These are phyloP conservation scores for Sisyra nigra DNA, from an alignment of 2,888 invertebrate species.

Conservation along the genomic window DNA sequence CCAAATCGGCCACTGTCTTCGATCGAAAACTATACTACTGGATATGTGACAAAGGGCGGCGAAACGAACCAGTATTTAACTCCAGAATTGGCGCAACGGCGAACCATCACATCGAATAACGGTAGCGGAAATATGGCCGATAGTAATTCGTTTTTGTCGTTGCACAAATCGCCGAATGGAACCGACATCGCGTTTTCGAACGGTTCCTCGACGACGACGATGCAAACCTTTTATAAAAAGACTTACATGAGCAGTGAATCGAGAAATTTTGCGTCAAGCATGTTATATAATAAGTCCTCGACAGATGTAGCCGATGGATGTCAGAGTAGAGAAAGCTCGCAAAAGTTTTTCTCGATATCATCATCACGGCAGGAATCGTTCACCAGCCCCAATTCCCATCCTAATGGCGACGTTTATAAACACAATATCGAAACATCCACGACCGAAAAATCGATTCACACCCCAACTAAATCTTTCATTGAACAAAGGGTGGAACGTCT, in stretches of 20 bases:
- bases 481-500: conserved; percentile 77
- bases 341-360: conserved; percentile 2
- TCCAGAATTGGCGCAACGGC: conserved; percentile 9
- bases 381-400: conserved; percentile 14
- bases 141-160: conserved; percentile 4
- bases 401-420: conserved; percentile 14
- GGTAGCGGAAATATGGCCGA: neutral
- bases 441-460: conserved; percentile 19
- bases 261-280: conserved; percentile 17
- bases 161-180: neutral
- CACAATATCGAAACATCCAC: conserved; percentile 13
- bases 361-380: conserved; percentile 12
- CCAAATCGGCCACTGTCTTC: conserved; percentile 40
- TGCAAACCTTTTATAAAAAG: conserved; percentile 11
- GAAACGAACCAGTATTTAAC: conserved; percentile 8
- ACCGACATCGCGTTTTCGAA: neutral
- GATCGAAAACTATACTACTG: conserved; percentile 3
- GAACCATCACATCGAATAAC: conserved; percentile 5
- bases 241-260: conserved; percentile 16
- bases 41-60: conserved; percentile 3
- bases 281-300: conserved; percentile 18
- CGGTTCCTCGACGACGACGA: neutral
- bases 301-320: neutral
- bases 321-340: neutral
- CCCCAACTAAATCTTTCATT: conserved; percentile 59